Base-by-base conservation (phyloP, 2,797 vertebrate species). In the Schizopygopsis malacanthus region DNA sequence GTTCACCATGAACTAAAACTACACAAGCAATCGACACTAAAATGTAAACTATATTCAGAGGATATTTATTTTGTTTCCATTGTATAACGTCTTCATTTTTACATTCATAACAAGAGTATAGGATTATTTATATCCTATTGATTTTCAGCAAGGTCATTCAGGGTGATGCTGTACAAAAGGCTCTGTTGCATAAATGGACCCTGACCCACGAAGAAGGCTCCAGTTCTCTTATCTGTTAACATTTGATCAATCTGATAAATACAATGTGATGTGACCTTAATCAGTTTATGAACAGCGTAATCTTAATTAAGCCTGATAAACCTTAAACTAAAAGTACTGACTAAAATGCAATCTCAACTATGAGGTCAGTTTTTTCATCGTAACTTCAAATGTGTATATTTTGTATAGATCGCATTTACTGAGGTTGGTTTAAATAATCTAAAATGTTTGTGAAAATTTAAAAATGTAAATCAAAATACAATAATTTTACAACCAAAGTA, bases 131-230 rank as follows among this genome's bases (percentile, higher is more conserved):
- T 87, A 33, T 28, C 67, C 25, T 81, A 84, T 43, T 85, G 63
- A 50, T 83, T 85, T 79, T 39, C 22, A 15, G 25, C 18, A 5
- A 83, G 67, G 59, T 84, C 56, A 76, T 39, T 52, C 69, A n/a
- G 18, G 12, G 20, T 22, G 16, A 86, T 71, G 22, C 18, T 10
- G 33, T 20, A 7, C 33, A 70, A 87, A 87, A 71, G 52, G 2
- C 33, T 82, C 22, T 39, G 28, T 18, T 37, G 82, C 86, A 86
- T 80, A 83, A 89, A 86, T 76, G 89, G 79, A 94, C 93, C 90
- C 89, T 93, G 92, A 85, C 89, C 87, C 45, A 52, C 45, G n/a
- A 45, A 67, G 70, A 63, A 28, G 54, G 63, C 84, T 77, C 77
- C 33, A 78, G 33, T 41, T 83, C 12, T 56, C 81, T 81, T 88